Base-by-base conservation (phyloP, 2,113 vertebrate genomes). In the Girardinichthys multiradiatus region DNA sequence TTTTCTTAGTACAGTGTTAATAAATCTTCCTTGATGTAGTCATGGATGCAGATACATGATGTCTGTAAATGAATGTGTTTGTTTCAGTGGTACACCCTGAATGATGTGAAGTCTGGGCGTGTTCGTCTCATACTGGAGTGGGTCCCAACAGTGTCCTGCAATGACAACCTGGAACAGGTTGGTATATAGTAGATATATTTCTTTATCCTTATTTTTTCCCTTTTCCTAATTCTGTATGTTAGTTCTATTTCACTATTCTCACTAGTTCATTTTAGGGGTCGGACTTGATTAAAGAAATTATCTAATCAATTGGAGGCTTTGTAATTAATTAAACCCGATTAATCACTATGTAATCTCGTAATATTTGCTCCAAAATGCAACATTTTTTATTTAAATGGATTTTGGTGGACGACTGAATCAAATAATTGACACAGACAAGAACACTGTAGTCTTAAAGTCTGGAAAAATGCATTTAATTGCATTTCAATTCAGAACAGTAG, bases 91-190 rank as follows among this genome's bases (percentile, higher is more conserved):
- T 94, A 95, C 83, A 86, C 91, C 21, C 86, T 98, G 65, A 93
- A 92, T 64, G 95, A 95, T 0, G 95, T 97, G 3, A 96, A 95
- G 57, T 96, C 96, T 1, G 97, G 96, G 59, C 90, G 90, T 11
- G 90, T 98, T 39, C 96, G 94, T 60, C 88, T 97, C 71, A 91
- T 95, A 65, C 87, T 96, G 79, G 97, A 97, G 70, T 95, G 95
- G 88, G 92, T 97, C 62, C 88, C 86, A 6, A 90, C 91, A 6
- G 80, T 86, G 0, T 91, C 93, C 27, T 87, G 89, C 28, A 72
- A 92, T 37, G 81, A 91, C 24, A 86, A 90, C 33, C 82, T 98
- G 39, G 90, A 96, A 45, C 93, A 95, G 89, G 97, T 97, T 26
- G 78, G 83, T 84, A 1, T 24, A 26, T n/a, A n/a, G n/a, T n/a